These are phyloP conservation scores for Pavo muticus DNA, from an alignment of 2,113 vertebrate genomes.

Conservation along the genomic window DNA sequence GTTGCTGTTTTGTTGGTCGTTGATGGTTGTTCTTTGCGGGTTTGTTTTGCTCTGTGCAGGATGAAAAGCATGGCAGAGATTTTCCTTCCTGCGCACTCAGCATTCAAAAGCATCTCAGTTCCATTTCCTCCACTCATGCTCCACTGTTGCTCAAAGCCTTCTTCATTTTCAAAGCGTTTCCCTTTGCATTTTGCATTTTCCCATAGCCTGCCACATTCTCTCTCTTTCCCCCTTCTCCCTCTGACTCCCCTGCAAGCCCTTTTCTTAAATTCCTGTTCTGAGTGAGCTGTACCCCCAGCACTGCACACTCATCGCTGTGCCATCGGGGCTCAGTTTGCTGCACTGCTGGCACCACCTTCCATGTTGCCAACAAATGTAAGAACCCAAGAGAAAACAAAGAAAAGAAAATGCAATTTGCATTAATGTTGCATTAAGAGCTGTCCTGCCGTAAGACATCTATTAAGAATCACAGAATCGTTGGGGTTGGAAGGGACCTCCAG, in stretches of 20 bases:
- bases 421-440: not conserved
- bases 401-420: not conserved
- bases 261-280: not conserved
- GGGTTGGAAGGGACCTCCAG: too few species aligned
- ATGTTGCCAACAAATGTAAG: not conserved
- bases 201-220: rapidly evolving
- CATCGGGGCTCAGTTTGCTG: rapidly evolving
- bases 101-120: not conserved
- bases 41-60: not conserved
- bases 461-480: too few species aligned
- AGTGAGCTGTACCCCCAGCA: not conserved
- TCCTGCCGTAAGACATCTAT: not conserved
- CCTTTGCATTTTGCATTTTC: not conserved
- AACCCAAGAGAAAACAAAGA: not conserved
- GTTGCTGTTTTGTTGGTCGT: not conserved
- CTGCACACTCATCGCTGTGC: not conserved
- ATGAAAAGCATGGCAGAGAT: conserved; percentile 3
- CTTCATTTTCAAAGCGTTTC: not conserved
- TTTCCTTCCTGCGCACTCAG: not conserved
- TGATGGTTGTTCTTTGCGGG: too few species aligned
- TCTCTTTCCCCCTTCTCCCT: not conserved
- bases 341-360: not conserved
- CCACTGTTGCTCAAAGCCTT: not conserved
- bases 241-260: not conserved
- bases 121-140: not conserved